Evolutionary conservation across 2,113 vertebrate species (phyloP).

Genomic region (Solenodon paradoxus): DNA sequence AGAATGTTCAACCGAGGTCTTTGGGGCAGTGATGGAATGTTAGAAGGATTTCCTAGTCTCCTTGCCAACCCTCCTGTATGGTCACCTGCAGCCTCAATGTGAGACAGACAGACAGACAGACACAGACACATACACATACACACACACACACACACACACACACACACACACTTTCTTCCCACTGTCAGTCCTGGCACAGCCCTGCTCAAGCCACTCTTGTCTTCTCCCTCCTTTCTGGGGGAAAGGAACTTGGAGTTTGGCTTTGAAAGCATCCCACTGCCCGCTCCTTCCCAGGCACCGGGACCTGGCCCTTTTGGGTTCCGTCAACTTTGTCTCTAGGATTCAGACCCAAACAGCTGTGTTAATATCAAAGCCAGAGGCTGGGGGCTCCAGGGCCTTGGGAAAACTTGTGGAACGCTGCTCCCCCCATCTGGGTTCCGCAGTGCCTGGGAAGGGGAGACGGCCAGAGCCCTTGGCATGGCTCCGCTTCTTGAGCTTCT

Average conservation of each 20-base stretch:
- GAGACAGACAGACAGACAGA: neutral
- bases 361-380: constrained; percentile 93
- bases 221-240: neutral
- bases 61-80: neutral
- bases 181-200: neutral
- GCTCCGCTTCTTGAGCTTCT: constrained; percentile 88
- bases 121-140: neutral
- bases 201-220: neutral
- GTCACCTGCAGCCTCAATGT: neutral
- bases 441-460: constrained; percentile 85
- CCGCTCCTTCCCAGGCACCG: neutral
- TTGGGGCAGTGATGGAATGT: neutral
- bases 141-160: neutral
- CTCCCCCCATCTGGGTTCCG: constrained; percentile 61
- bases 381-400: constrained; percentile 77
- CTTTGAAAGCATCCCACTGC: neutral
- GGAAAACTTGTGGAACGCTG: constrained; percentile 66
- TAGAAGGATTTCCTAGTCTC: neutral
- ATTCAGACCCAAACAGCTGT: constrained; percentile 97
- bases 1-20: neutral
- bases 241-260: constrained; percentile 1
- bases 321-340: neutral
- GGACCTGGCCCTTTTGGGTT: neutral
- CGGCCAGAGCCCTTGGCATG: constrained; percentile 90
- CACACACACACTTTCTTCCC: neutral